A percentile compares a stretch with the other conserved stretches of the same genome.
These are phyloP conservation scores for Murina feae DNA, from an alignment of 2,113 vertebrate species.

Conservation along the genomic window DNA sequence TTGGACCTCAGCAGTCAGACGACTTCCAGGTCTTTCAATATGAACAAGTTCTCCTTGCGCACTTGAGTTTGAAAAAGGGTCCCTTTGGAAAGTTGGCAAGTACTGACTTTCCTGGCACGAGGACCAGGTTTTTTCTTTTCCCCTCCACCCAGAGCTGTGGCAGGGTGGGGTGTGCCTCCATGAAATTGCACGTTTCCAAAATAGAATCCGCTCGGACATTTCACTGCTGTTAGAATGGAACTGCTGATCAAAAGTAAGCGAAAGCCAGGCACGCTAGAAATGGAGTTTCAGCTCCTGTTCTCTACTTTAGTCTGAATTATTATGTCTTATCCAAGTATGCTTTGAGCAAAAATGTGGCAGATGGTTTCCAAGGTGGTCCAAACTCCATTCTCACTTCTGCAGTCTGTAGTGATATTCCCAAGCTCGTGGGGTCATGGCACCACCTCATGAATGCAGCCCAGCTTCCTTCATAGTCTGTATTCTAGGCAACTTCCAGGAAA, in stretches of 20 bases:
- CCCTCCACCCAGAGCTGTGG: conserved; percentile 62
- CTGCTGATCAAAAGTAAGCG: conserved; percentile 36
- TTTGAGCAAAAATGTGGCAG: conserved; percentile 44
- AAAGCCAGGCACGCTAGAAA: conserved; percentile 27
- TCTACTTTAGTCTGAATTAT: not conserved
- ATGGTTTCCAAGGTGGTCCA: not conserved
- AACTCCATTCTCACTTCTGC: not conserved
- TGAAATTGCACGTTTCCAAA: conserved; percentile 77
- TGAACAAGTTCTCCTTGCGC: conserved; percentile 53
- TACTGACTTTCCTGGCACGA: conserved; percentile 59
- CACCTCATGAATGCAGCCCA: not conserved
- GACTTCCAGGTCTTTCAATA: conserved; percentile 25
- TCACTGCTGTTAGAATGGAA: conserved; percentile 43
- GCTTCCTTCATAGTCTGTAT: not conserved
- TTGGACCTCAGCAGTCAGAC: conserved; percentile 28
- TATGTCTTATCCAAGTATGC: conserved; percentile 32
- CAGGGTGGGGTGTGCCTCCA: conserved; percentile 73
- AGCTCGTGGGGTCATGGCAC: not conserved
- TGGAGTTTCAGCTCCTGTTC: not conserved
- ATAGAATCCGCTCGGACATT: conserved; percentile 53
- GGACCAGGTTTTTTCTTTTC: conserved; percentile 16
- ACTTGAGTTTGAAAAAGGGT: conserved; percentile 63
- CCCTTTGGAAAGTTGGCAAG: conserved; percentile 69
- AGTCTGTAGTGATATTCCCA: not conserved
- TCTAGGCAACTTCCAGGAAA: not conserved